Evolutionary conservation across 2,888 invertebrate genomes (phyloP), one percentile per base, ranked within the genome.

Genomic region (Drosophila cognata): DNA sequence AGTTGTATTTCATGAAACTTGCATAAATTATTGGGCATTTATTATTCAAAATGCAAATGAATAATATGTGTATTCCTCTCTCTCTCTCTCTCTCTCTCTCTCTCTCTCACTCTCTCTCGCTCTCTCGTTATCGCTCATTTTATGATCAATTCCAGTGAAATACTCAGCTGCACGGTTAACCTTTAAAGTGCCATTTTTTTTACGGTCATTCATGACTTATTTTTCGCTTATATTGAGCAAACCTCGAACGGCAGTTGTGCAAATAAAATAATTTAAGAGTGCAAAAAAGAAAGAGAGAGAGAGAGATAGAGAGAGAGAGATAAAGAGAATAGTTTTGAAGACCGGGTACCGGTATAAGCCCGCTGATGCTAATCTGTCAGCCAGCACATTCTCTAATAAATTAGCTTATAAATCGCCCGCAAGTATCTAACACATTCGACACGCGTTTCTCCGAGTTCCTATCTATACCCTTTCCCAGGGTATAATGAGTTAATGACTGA

Each of bases 151-250:
- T 75, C 58, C 41, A 55, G 35, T 64, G 68, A 60, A 62, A 71
- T 51, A 62, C 51, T 68, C 57, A 53, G 64, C 61, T 75, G 66
- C 50, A 68, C 36, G 53, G 57, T 66, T 71, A 78, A 60, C 77
- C 77, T 62, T 80, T 82, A 57, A 75, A 68, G 62, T 84, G 84
- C 77, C 77, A 76, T 84, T 84, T 84, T 83, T 83, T 81, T 81
- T 82, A 68, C 71, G 71, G 62, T 63, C 62, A 68, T 60, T 74
- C 64, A 79, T 72, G 75, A 66, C 48, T 67, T 70, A 60, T 56
- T 60, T 71, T 70, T 36, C 13, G n/a, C 61, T 51, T 71, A 29
- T 50, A 36, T 67, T 63, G 79, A 71, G 76, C 69, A 67, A 64
- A 70, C 73, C 68, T 55, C 66, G 58, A 67, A 56, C 64, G 74